A percentile compares a stretch with the other conserved stretches of the same genome.
phyloP scores from a whole-genome alignment of 1,140 invertebrate species.

The Gryllus bimaculatus region DNA sequence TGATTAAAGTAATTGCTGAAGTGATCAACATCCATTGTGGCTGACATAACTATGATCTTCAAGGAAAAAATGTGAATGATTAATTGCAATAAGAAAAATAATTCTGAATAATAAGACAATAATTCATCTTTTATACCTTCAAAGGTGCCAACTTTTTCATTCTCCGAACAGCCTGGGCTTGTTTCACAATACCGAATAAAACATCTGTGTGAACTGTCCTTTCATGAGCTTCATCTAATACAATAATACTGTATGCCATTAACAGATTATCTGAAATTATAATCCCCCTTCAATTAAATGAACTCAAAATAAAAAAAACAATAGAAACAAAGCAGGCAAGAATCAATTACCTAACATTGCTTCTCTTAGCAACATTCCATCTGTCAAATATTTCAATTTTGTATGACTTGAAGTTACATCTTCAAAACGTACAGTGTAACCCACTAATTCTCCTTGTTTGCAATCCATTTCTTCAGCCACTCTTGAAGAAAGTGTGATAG shows the following conservation, averaged over 20 bases:
- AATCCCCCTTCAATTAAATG: neutral
- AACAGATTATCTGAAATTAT: conserved; percentile 48
- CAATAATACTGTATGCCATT: conserved; percentile 70
- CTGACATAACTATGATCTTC: conserved; percentile 82
- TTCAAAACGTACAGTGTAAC: conserved; percentile 90
- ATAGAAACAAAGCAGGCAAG: neutral
- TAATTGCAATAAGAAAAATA: neutral
- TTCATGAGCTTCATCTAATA: conserved; percentile 97
- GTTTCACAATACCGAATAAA: conserved; percentile 73
- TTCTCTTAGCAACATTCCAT: conserved; percentile 90
- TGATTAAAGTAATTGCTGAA: conserved; percentile 86
- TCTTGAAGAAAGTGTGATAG: conserved; percentile 76
- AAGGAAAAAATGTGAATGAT: conserved; percentile 25
- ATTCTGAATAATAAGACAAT: neutral
- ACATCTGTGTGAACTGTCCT: conserved; percentile 92
- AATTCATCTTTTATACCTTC: conserved; percentile 41
- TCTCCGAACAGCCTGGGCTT: conserved; percentile 61
- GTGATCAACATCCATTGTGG: conserved; percentile 90
- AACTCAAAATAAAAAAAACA: neutral
- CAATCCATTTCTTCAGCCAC: conserved; percentile 69
- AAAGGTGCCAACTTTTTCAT: conserved; percentile 47
- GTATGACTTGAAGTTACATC: conserved; percentile 66
- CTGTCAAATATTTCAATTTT: conserved; percentile 82
- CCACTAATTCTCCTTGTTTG: conserved; percentile 63
- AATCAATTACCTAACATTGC: conserved; percentile 49